Percentiles rank a stretch among this genome's conserved stretches.
Evolutionary conservation across 2,113 vertebrate genomes (phyloP).

Genomic region (Oceanites oceanicus): DNA sequence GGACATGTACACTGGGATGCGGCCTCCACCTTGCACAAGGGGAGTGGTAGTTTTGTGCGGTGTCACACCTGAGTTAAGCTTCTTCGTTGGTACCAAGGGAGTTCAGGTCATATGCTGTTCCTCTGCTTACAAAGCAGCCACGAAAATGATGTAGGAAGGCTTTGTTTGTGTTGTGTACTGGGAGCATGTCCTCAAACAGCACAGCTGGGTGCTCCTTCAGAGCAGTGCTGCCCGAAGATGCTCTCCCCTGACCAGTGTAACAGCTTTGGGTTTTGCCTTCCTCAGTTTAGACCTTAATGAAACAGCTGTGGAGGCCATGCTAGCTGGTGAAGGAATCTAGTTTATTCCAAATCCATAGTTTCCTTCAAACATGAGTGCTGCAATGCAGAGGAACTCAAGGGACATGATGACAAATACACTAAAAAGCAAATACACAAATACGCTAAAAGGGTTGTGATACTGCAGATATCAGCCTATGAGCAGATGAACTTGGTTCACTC

Average conservation of each 20-base stretch:
- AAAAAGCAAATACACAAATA: not conserved
- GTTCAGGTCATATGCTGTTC: too few relatives aligned
- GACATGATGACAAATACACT: not conserved
- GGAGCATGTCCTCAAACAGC: not conserved
- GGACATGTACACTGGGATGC: accelerated
- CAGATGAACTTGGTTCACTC: not conserved
- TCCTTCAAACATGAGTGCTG: not conserved
- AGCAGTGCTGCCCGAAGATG: not conserved
- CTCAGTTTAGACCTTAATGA: not conserved
- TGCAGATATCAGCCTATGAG: not conserved
- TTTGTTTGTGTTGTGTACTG: not conserved
- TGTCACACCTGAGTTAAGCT: not conserved
- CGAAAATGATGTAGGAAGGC: not conserved
- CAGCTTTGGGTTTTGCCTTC: not conserved
- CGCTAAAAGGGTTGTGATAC: not conserved
- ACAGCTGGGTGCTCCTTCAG: not conserved
- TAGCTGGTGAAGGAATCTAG: not conserved
- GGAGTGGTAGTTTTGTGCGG: not conserved
- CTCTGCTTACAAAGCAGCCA: not conserved
- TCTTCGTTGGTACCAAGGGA: not conserved
- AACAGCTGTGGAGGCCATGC: not conserved
- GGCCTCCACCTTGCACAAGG: not conserved
- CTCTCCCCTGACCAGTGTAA: not conserved
- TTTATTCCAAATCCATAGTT: not conserved
- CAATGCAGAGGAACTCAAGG: not conserved